A percentile compares a stretch with the other conserved stretches of the same genome.
Evolutionary conservation across 2,888 invertebrate species (phyloP).

Genomic region (Morpho helenor): DNA sequence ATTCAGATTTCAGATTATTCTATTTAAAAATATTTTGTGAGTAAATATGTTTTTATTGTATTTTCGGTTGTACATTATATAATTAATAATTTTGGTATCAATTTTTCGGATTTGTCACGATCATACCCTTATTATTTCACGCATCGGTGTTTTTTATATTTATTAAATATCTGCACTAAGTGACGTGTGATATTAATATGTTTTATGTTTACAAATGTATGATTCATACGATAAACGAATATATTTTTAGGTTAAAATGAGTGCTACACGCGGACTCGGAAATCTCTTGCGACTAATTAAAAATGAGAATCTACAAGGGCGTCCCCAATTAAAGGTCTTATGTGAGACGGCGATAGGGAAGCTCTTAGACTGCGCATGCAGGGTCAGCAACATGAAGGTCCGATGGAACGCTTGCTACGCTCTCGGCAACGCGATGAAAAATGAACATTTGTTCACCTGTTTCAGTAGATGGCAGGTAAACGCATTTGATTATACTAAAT

Average conservation of each 20-base stretch:
- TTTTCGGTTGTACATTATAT: no score
- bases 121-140: no score
- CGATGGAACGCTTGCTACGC: conserved; percentile 96
- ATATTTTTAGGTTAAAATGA: conserved; percentile 78
- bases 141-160: no score
- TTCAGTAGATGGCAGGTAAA: conserved; percentile 77
- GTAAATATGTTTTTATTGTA: no score
- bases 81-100: no score
- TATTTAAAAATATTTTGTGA: no score
- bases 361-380: conserved; percentile 84
- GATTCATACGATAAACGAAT: no score
- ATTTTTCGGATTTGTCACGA: no score
- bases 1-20: no score
- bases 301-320: conserved; percentile 62
- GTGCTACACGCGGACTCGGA: conserved; percentile 89
- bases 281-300: conserved; percentile 85
- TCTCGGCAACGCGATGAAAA: conserved; percentile 87
- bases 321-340: conserved; percentile 70
- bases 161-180: no score
- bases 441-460: conserved; percentile 68
- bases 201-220: no score
- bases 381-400: conserved; percentile 90
- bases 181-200: no score
- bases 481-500: not conserved
- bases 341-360: conserved; percentile 81